A percentile compares a stretch with the other conserved stretches of the same genome.
Conservation (phyloP, 1,140 invertebrate species). For the Papilio polyxenes region DNA sequence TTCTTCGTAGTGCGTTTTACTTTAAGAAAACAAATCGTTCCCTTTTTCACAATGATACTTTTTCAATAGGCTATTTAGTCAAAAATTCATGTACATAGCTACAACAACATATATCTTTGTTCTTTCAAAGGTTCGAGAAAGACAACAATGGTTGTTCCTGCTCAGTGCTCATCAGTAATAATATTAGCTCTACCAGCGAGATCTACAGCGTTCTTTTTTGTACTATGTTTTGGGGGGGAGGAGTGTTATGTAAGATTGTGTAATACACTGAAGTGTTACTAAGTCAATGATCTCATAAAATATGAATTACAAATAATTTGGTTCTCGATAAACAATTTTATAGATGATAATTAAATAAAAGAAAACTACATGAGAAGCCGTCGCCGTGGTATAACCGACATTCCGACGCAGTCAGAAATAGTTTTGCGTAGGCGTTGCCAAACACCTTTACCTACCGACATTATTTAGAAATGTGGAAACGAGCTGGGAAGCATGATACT, state of each 20-base stretch:
- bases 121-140: too few species aligned
- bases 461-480: constrained; percentile 55
- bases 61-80: too few species aligned
- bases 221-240: too few species aligned
- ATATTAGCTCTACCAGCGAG: too few species aligned
- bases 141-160: too few species aligned
- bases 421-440: constrained; percentile 51
- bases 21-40: not conserved
- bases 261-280: not conserved
- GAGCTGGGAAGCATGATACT: constrained; percentile 33
- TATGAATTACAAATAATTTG: not conserved
- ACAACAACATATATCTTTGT: too few species aligned
- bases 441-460: constrained; percentile 58
- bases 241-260: too few species aligned
- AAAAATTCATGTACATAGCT: not conserved
- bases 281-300: not conserved
- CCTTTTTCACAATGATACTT: not conserved
- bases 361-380: constrained; percentile 35
- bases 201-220: too few species aligned
- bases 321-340: constrained; percentile 35
- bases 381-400: constrained; percentile 42
- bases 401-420: constrained; percentile 56
- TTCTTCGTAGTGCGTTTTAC: not conserved
- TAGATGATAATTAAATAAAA: constrained; percentile 36
- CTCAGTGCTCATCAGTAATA: too few species aligned